These are phyloP conservation scores for Prinia subflava DNA, from an alignment of 2,113 vertebrate genomes.

Conservation along the genomic window DNA sequence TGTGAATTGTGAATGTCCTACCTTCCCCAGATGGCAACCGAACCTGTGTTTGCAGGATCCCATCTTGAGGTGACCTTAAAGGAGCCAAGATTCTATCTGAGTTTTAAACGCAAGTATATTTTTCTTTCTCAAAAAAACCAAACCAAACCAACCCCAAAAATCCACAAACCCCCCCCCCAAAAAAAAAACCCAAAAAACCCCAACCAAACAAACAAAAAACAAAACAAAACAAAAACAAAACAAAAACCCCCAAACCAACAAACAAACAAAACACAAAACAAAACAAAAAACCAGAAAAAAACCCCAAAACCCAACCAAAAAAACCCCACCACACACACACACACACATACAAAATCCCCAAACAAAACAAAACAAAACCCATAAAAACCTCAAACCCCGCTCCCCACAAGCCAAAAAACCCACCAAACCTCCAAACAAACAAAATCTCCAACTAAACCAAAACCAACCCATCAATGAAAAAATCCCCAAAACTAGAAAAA, in stretches of 20 bases:
- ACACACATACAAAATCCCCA: too few relatives aligned
- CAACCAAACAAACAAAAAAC: too few relatives aligned
- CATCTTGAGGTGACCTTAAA: not conserved
- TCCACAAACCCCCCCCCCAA: too few relatives aligned
- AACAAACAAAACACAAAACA: too few relatives aligned
- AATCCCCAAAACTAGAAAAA: not conserved
- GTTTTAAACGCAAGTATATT: not conserved
- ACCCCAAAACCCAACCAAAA: too few relatives aligned
- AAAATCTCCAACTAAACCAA: not conserved
- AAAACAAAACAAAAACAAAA: too few relatives aligned
- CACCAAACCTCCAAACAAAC: not conserved
- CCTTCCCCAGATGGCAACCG: not conserved
- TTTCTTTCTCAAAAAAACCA: not conserved
- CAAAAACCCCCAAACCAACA: too few relatives aligned
- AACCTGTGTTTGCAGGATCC: not conserved
- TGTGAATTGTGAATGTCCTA: constrained; percentile 38
- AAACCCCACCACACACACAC: too few relatives aligned
- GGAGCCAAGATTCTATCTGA: not conserved
- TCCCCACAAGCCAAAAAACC: too few relatives aligned
- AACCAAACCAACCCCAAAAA: too few relatives aligned
- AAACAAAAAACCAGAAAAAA: not conserved
- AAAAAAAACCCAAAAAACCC: too few relatives aligned
- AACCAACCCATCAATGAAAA: not conserved
- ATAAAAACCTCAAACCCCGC: too few relatives aligned
- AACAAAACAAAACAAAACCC: not conserved